These are phyloP conservation scores for Temnopleurus reevesii DNA, from an alignment of 53 echinoderm and acorn worm species.

Conservation along the genomic window DNA sequence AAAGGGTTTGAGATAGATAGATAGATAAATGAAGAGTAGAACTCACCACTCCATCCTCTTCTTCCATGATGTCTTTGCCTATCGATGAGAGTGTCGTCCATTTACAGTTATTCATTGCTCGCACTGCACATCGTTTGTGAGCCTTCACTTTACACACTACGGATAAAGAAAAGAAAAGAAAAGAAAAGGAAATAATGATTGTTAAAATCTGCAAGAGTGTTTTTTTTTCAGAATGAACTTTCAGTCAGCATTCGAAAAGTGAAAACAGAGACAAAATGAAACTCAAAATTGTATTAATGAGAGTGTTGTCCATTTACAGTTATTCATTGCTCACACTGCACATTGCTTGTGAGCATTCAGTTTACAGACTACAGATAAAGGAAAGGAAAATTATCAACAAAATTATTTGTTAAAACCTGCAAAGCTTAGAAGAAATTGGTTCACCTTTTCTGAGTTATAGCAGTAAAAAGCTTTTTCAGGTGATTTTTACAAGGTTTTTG, in stretches of 20 bases:
- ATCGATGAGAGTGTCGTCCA: slow-evolving; percentile 97
- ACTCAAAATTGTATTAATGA: slow-evolving; percentile 61
- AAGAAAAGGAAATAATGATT: neutral
- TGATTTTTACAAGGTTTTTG: too few relatives aligned
- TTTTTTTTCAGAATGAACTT: too few relatives aligned
- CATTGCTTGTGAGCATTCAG: slow-evolving; percentile 98
- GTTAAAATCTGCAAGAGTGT: neutral
- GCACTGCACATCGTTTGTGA: slow-evolving; percentile 96
- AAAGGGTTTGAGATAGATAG: too few relatives aligned
- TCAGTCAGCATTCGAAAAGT: too few relatives aligned
- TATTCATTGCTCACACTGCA: slow-evolving; percentile 92
- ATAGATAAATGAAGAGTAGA: too few relatives aligned
- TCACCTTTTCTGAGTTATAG: too few relatives aligned
- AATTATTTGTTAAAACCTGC: too few relatives aligned
- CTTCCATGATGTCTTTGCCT: slow-evolving; percentile 95
- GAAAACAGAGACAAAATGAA: too few relatives aligned
- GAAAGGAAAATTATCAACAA: neutral
- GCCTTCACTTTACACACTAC: slow-evolving; percentile 99
- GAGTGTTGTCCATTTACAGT: slow-evolving; percentile 99
- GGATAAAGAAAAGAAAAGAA: neutral
- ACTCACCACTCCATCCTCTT: slow-evolving; percentile 96
- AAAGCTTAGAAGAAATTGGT: too few relatives aligned
- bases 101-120: slow-evolving; percentile 96
- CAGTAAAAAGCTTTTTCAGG: too few relatives aligned
- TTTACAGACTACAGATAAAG: slow-evolving; percentile 82